Evolutionary conservation across 2,888 invertebrate species (phyloP).

Genomic region (Scotopteryx bipunctaria): DNA sequence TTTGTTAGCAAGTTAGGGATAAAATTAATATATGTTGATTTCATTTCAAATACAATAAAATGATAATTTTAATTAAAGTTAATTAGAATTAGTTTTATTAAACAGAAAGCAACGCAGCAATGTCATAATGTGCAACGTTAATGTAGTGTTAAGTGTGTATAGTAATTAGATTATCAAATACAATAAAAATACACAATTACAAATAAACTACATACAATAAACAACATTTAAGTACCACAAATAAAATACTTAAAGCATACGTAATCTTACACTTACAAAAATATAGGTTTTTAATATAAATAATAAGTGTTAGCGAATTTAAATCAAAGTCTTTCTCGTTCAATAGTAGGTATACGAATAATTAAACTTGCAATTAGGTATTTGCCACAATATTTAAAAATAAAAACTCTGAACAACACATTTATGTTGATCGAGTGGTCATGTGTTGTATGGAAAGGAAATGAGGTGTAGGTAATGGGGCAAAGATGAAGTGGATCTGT

Average conservation of each 20-base stretch:
- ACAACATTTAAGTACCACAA: too few relatives aligned
- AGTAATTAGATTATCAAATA: background rate
- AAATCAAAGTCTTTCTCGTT: too few relatives aligned
- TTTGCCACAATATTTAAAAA: too few relatives aligned
- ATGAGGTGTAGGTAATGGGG: slow-evolving; percentile 8
- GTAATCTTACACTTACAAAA: too few relatives aligned
- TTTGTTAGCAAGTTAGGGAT: background rate
- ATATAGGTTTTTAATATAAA: too few relatives aligned
- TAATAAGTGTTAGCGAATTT: too few relatives aligned
- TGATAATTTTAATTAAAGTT: background rate
- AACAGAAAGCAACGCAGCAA: background rate
- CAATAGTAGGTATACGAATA: too few relatives aligned
- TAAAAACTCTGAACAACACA: background rate
- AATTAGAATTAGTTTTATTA: background rate
- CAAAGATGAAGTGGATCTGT: background rate
- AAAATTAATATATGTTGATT: background rate
- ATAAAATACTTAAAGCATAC: too few relatives aligned
- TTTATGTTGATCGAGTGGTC: background rate
- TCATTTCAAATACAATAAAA: background rate
- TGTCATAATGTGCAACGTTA: background rate
- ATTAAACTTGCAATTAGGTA: too few relatives aligned
- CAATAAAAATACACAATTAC: background rate
- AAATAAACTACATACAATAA: background rate
- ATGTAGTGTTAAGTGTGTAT: background rate
- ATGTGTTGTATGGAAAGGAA: background rate